phyloP scores from a whole-genome alignment of 2,888 invertebrate species.

The Nemurella pictetii region DNA sequence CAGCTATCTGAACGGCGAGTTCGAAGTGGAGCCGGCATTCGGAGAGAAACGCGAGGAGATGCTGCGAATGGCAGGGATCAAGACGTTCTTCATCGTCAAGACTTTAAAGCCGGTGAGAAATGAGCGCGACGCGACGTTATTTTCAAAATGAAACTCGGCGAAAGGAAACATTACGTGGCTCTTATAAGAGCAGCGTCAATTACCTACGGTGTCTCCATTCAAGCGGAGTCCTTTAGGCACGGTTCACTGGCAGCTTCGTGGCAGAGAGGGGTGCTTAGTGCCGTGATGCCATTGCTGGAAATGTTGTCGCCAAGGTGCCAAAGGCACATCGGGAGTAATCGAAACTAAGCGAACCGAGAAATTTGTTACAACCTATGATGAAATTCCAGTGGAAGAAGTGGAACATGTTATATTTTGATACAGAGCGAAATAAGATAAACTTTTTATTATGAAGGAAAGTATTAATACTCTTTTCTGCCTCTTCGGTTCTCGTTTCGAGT shows the following conservation, averaged over 20 bases:
- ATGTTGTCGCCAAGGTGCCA: neutral
- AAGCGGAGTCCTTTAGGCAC: too few species aligned
- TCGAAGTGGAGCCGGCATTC: constrained; percentile 88
- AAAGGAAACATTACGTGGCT: neutral
- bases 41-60: constrained; percentile 93
- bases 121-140: neutral
- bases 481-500: neutral
- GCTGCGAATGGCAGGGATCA: constrained; percentile 82
- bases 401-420: neutral
- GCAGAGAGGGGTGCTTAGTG: neutral
- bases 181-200: neutral
- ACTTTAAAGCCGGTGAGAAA: constrained; percentile 72
- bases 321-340: neutral
- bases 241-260: neutral
- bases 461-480: neutral
- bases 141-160: neutral
- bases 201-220: neutral
- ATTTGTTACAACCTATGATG: neutral
- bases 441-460: neutral
- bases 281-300: neutral
- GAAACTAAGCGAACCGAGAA: neutral
- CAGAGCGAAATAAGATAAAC: neutral
- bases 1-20: constrained; percentile 83
- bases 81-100: constrained; percentile 88
- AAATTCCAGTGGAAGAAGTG: neutral